Evolutionary conservation across 1,140 invertebrate species (phyloP), one percentile per base, ranked within the genome.

Genomic region (Epicauta chinensis): DNA sequence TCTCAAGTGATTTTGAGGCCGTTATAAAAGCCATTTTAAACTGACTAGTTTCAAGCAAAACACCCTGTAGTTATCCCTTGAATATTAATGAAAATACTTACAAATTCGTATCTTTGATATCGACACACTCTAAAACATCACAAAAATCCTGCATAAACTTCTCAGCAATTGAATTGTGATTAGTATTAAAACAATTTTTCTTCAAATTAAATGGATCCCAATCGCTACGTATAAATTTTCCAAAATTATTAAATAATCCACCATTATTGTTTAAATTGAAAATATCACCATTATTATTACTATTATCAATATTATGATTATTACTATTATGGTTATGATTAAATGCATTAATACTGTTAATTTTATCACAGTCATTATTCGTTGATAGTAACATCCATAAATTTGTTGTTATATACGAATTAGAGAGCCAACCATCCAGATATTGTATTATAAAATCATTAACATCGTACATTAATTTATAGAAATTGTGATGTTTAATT

Each of bases 71-170:
- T n/a, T n/a, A n/a, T n/a, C 34, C 39, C 43, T 12, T 39, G 44
- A 16, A 13, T 51, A 36, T 45, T 34, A 51, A 31, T 17, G 17
- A 10, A 3, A 12, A 30, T 53, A 83, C 87, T 87, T 75, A 91
- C 87, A 90, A 90, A 70, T 89, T 87, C 17, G 85, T 89, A 57
- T 80, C 75, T 71, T 90, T 90, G 9, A 82, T 86, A 64, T 91
- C 87, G 51, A 78, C 79, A 30, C 70, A 68, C 45, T 75, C 70
- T 14, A 83, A 63, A 11, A 83, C 69, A 12, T 77, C 73, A 56
- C 80, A 83, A 10, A 84, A 68, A 56, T 83, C 80, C 13, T 75
- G 66, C 10, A 83, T 66, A 53, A 83, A 76, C 13, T 64, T 66
- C 29, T 78, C 75, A 4, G 76, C 55, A 7, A 59, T 31, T 43